Percentiles rank a stretch among this genome's conserved stretches.
Conservation (phyloP, 2,888 invertebrate species). For the Drosophila antonietae region DNA sequence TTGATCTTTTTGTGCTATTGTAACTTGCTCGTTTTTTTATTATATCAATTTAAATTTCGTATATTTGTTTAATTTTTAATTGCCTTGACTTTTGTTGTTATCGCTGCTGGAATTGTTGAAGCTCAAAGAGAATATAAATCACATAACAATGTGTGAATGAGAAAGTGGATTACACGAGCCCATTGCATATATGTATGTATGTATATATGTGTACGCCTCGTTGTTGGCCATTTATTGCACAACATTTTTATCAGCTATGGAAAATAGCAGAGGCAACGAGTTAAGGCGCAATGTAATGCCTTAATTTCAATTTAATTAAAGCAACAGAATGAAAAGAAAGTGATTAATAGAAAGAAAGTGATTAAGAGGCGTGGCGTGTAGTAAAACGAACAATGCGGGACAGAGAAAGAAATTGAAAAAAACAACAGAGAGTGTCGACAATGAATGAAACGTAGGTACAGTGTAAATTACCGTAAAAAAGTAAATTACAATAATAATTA, state of each 20-base stretch:
- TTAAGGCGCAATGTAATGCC: slow-evolving; percentile 19
- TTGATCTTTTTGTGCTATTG: background rate
- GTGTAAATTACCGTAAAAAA: background rate
- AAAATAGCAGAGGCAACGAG: background rate
- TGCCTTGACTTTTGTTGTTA: background rate
- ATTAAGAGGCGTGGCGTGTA: background rate
- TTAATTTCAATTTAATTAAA: slow-evolving; percentile 68
- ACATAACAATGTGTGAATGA: slow-evolving; percentile 5
- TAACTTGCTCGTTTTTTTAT: background rate
- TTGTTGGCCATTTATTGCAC: slow-evolving; percentile 20
- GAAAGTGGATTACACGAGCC: slow-evolving; percentile 19
- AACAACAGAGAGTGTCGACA: background rate
- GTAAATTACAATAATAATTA: background rate
- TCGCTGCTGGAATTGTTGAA: background rate
- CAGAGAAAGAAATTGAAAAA: slow-evolving; percentile 3
- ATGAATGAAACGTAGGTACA: background rate
- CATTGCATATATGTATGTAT: slow-evolving; percentile 31
- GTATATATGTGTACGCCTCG: no score
- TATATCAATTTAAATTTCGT: no score
- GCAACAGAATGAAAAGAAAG: slow-evolving; percentile 24
- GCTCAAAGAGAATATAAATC: slow-evolving; percentile 17
- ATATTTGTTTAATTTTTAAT: background rate
- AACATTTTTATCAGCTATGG: slow-evolving; percentile 7
- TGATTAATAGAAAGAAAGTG: slow-evolving; percentile 13
- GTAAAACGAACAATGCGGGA: slow-evolving; percentile 12